Evolutionary conservation across 2,888 invertebrate species (phyloP).

Genomic region (Ophraella communa): DNA sequence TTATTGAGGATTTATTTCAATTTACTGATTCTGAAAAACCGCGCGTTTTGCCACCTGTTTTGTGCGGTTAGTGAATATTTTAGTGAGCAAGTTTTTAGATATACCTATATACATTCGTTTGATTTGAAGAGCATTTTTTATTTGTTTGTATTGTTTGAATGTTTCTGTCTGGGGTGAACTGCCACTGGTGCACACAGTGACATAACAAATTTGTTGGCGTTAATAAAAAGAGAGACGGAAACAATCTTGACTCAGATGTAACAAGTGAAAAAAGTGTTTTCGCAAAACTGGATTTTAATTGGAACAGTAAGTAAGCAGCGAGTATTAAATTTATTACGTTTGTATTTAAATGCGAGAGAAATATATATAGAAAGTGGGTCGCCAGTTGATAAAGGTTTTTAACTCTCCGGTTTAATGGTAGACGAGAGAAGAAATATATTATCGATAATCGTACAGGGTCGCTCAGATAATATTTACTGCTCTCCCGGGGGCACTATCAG

Average conservation of each 20-base stretch:
- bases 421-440: conserved; percentile 17
- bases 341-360: conserved; percentile 25
- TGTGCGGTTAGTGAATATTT: neutral
- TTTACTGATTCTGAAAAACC: neutral
- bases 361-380: conserved; percentile 27
- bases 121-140: too few species aligned
- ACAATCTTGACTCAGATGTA: neutral
- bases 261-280: conserved; percentile 15
- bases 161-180: neutral
- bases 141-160: neutral
- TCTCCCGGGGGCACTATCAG: neutral
- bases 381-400: conserved; percentile 25
- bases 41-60: neutral
- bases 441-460: conserved; percentile 15
- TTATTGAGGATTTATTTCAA: too few species aligned
- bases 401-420: conserved; percentile 18
- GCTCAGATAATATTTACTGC: conserved; percentile 4
- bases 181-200: neutral
- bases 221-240: neutral
- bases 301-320: conserved; percentile 32
- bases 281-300: conserved; percentile 32
- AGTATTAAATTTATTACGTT: conserved; percentile 26
- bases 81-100: neutral
- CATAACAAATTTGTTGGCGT: neutral
- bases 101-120: too few species aligned